Percentiles rank a stretch among this genome's conserved stretches.
Conservation (phyloP, 2,797 vertebrate species). For the Sebastes wilsoni region DNA sequence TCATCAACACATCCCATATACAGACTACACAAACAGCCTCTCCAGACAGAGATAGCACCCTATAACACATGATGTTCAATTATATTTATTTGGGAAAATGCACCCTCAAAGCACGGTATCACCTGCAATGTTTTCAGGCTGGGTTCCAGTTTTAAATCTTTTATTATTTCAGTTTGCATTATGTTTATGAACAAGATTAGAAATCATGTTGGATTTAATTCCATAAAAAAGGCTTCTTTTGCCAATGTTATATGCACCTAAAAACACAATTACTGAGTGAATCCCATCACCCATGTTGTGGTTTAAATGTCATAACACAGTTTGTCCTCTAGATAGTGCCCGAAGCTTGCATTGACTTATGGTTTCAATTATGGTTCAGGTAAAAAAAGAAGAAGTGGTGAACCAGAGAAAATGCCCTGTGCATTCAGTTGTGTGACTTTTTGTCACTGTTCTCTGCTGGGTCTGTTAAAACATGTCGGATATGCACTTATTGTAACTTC, state of each 20-base stretch:
- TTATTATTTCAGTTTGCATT: neutral
- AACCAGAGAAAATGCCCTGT: neutral
- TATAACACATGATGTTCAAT: neutral
- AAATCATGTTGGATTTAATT: neutral
- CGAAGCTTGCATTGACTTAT: neutral
- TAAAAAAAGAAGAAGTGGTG: neutral
- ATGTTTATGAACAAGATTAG: neutral
- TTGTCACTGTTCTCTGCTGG: neutral
- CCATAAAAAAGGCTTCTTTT: neutral
- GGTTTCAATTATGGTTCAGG: neutral
- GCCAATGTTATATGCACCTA: neutral
- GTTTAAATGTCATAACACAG: neutral
- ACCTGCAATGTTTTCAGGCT: neutral
- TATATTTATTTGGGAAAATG: neutral
- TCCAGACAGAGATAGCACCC: neutral
- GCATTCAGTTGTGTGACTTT: neutral
- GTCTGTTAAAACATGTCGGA: neutral
- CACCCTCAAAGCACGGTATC: neutral
- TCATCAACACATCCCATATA: neutral
- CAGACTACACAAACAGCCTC: neutral
- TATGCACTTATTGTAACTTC: neutral
- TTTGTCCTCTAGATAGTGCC: slow-evolving; percentile 7
- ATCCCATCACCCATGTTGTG: neutral
- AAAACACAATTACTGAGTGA: neutral
- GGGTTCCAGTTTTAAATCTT: neutral